These are phyloP conservation scores for Linnaemya tessellans DNA, from an alignment of 2,888 invertebrate genomes.

Conservation along the genomic window DNA sequence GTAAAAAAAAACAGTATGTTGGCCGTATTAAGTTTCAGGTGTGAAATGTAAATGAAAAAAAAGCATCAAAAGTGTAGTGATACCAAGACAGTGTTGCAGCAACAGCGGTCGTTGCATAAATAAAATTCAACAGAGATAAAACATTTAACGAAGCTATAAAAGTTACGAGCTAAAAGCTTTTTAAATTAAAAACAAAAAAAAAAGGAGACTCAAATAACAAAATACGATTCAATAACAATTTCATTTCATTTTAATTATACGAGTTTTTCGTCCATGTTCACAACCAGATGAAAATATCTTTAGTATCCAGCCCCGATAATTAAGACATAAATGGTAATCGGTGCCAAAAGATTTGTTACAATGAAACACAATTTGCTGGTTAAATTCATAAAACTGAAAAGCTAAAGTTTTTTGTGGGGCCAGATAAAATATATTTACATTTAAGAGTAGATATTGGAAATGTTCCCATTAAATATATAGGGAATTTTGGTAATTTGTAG, in stretches of 20 bases:
- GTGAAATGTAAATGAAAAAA: conserved; percentile 42
- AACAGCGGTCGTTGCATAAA: conserved; percentile 57
- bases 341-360: conserved; percentile 63
- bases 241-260: conserved; percentile 39
- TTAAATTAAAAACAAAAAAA: conserved; percentile 29
- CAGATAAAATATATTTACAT: neutral
- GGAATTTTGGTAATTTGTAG: no score
- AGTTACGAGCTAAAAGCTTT: conserved; percentile 70
- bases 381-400: neutral
- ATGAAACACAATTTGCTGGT: conserved; percentile 49
- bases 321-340: conserved; percentile 64
- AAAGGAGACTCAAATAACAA: neutral
- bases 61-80: conserved; percentile 31
- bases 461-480: no score
- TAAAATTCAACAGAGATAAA: conserved; percentile 59
- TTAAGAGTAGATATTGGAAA: no score
- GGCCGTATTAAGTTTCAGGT: conserved; percentile 37
- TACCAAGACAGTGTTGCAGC: conserved; percentile 8
- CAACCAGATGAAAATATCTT: conserved; percentile 24
- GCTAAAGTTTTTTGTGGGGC: neutral
- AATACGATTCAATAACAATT: conserved; percentile 53
- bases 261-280: conserved; percentile 20
- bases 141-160: conserved; percentile 70
- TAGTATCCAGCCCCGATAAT: conserved; percentile 31
- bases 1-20: neutral